Evolutionary conservation across 2,888 invertebrate species (phyloP).

Genomic region (Fragum sueziense): DNA sequence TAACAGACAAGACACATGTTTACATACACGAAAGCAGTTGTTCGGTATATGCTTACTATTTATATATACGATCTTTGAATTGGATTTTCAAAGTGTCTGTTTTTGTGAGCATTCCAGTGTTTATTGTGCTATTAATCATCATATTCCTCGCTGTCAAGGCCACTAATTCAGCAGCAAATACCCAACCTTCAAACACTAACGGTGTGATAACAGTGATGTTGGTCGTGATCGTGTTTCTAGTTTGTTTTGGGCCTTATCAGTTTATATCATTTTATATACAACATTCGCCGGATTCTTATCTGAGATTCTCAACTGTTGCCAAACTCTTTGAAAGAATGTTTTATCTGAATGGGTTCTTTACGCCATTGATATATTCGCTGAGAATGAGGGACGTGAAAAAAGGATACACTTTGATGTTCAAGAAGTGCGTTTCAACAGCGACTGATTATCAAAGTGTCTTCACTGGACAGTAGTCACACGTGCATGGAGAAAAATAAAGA

Average conservation of each 20-base stretch:
- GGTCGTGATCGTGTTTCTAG: slow-evolving; percentile 40
- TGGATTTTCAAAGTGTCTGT: slow-evolving; percentile 59
- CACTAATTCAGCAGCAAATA: slow-evolving; percentile 45
- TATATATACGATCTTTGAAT: slow-evolving; percentile 57
- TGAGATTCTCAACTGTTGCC: slow-evolving; percentile 28
- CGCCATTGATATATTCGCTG: slow-evolving; percentile 48
- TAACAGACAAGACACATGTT: slow-evolving; percentile 39
- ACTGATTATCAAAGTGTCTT: slow-evolving; percentile 55
- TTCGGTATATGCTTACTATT: slow-evolving; percentile 43
- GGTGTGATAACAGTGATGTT: slow-evolving; percentile 46
- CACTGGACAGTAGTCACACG: slow-evolving; percentile 35
- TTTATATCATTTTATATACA: slow-evolving; percentile 57
- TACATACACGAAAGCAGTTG: slow-evolving; percentile 52
- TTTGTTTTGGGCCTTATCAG: slow-evolving; percentile 57
- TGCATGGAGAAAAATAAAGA: too few species aligned
- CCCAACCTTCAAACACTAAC: slow-evolving; percentile 44
- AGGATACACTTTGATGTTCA: slow-evolving; percentile 56
- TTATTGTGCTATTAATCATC: slow-evolving; percentile 50
- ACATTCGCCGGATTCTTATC: slow-evolving; percentile 45
- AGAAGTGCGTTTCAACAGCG: slow-evolving; percentile 52
- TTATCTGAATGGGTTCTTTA: slow-evolving; percentile 42
- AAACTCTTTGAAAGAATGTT: slow-evolving; percentile 42
- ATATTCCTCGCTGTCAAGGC: slow-evolving; percentile 53
- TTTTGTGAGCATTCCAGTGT: slow-evolving; percentile 59
- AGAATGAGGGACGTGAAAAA: slow-evolving; percentile 49